Base-by-base conservation (phyloP, 2,888 invertebrate species). In the Thyatira batis region DNA sequence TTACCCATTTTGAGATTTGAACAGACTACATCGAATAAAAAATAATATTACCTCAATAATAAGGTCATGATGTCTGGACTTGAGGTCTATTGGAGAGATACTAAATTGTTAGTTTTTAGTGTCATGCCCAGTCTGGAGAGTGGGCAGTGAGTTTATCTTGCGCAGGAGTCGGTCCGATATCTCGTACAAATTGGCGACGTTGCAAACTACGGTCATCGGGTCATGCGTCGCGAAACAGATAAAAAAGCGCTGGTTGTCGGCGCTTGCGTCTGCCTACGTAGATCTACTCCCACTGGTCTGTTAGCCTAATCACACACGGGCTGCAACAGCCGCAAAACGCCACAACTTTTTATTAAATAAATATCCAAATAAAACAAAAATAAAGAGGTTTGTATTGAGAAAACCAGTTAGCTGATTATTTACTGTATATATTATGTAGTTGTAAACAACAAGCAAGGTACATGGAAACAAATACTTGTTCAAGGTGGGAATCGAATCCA, bases 101-200 rank as follows among this genome's bases (percentile, higher is more conserved):
- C 48, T 54, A 49, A 44, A 44, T 49, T 20, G 28, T 48, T 48
- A 54, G 60, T 58, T 64, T 65, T 70, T 69, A 59, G 60, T 67
- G 58, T 65, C 61, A 63, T 54, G 54, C 45, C 27, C 50, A 61
- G 69, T 65, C 67, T 65, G 59, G 60, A 54, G 48, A 59, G 63
- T 64, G 58, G 61, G 63, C 56, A 51, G 60, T 54, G 51, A 56
- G 67, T 63, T 73, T 75, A 73, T 78, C 77, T 63, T 60, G 58
- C 57, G 60, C 57, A 59, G 61, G 61, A 67, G 60, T 65, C 39
- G 39, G 27, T 9, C 28, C 20, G 71, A 73, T 82, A 82, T 78
- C 80, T 72, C 65, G 60, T 73, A 84, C 82, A 80, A 82, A 81
- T 84, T 80, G 76, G 80, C 80, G 76, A 80, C 76, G 75, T 66